These are phyloP conservation scores for Automeris io DNA, from an alignment of 2,888 invertebrate species.

Conservation along the genomic window DNA sequence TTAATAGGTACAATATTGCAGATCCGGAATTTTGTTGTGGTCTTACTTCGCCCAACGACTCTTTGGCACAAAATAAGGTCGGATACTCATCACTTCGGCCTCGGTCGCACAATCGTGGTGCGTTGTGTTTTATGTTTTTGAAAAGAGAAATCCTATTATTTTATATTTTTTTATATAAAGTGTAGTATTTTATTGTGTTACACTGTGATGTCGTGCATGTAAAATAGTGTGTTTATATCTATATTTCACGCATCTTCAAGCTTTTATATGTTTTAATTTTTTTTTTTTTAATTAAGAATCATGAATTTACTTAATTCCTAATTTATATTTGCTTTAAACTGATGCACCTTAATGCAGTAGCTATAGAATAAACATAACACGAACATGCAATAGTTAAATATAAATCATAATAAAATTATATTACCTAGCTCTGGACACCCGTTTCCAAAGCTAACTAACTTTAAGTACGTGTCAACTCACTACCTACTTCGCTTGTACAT, in stretches of 20 bases:
- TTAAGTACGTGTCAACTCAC: too few relatives aligned
- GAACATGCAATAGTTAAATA: neutral
- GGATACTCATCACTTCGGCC: conserved; percentile 71
- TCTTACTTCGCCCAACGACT: conserved; percentile 86
- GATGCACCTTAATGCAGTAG: conserved; percentile 31
- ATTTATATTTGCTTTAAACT: conserved; percentile 19
- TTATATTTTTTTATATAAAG: conserved; percentile 33
- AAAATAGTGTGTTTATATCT: conserved; percentile 25
- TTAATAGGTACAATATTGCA: conserved; percentile 78
- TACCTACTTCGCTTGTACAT: too few relatives aligned
- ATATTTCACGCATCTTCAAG: conserved; percentile 28
- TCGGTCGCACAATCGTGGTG: conserved; percentile 79
- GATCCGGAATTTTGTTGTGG: conserved; percentile 94
- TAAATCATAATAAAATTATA: neutral
- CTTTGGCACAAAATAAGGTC: conserved; percentile 80
- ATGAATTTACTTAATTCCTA: conserved; percentile 19
- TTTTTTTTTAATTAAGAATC: conserved; percentile 20
- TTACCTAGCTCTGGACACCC: too few relatives aligned
- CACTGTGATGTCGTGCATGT: conserved; percentile 37
- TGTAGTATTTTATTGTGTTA: conserved; percentile 41
- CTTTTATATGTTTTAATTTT: conserved; percentile 38
- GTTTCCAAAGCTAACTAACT: too few relatives aligned
- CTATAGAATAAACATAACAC: conserved; percentile 13
- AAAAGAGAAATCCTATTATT: conserved; percentile 64
- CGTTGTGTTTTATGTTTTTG: conserved; percentile 75